phyloP scores from a whole-genome alignment of 92 coral and sea anemone species.

The Palythoa grandiflora region DNA sequence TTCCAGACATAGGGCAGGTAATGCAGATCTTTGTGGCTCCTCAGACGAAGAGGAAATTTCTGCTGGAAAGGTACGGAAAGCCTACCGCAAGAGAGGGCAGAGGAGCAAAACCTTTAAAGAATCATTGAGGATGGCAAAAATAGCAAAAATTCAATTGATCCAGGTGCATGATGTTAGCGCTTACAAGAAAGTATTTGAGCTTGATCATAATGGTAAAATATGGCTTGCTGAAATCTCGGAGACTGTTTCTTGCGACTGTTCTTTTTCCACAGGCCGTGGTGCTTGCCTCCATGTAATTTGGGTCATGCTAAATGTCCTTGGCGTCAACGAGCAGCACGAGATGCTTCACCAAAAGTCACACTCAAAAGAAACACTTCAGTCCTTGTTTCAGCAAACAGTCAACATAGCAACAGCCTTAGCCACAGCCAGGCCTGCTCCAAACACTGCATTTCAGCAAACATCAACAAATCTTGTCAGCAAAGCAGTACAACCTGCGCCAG shows the following conservation, averaged over 20 bases:
- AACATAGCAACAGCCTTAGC: constrained; percentile 14
- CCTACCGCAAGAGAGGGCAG: constrained; percentile 31
- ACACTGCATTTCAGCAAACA: constrained; percentile 6
- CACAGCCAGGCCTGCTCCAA: constrained; percentile 17
- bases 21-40: constrained; percentile 41
- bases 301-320: constrained; percentile 57
- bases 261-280: constrained; percentile 43
- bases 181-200: constrained; percentile 65
- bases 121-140: constrained; percentile 59
- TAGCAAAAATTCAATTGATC: constrained; percentile 45
- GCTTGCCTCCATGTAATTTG: constrained; percentile 65
- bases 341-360: constrained; percentile 66
- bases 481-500: neutral
- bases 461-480: constrained; percentile 1
- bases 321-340: constrained; percentile 59
- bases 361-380: constrained; percentile 47
- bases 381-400: constrained; percentile 33
- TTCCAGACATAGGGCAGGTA: constrained; percentile 61
- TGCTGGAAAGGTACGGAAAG: constrained; percentile 16
- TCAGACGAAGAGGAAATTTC: constrained; percentile 34
- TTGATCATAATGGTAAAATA: constrained; percentile 60
- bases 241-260: constrained; percentile 69
- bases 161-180: constrained; percentile 68
- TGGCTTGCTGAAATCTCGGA: constrained; percentile 71
- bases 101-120: constrained; percentile 56